Conservation (phyloP, 2,113 vertebrate species). For the Heliornis fulica region DNA sequence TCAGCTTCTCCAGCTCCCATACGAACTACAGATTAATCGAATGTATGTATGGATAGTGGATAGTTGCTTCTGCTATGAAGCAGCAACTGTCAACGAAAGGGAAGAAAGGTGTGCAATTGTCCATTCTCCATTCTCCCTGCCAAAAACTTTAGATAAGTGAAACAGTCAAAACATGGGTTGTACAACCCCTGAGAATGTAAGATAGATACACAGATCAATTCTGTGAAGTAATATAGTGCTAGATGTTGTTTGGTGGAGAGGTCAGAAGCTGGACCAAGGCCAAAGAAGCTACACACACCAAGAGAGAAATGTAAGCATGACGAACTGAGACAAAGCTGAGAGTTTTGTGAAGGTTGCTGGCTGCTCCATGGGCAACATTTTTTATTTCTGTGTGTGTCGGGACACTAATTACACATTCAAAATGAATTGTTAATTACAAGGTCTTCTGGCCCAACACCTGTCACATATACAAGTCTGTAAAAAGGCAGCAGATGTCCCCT, state of each 20-base stretch:
- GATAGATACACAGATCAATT: background rate
- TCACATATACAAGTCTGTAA: rapidly evolving
- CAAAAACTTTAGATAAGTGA: background rate
- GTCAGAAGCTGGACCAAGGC: background rate
- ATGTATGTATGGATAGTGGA: background rate
- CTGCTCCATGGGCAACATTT: background rate
- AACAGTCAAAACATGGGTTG: background rate
- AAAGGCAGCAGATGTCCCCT: background rate
- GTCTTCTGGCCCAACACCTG: background rate
- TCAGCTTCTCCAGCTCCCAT: background rate
- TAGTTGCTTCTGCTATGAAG: background rate
- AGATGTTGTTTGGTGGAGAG: background rate
- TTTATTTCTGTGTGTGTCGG: background rate
- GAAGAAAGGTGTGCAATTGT: background rate
- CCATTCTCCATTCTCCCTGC: background rate
- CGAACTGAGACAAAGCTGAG: background rate
- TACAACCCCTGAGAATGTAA: background rate
- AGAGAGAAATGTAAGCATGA: background rate
- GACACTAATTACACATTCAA: background rate
- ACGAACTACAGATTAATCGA: background rate
- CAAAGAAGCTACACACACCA: background rate
- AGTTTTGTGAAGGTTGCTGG: background rate
- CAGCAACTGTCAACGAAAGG: background rate
- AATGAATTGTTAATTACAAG: background rate
- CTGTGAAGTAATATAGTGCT: background rate